phyloP scores from a whole-genome alignment of 2,113 vertebrate species.

The Scatophagus argus region DNA sequence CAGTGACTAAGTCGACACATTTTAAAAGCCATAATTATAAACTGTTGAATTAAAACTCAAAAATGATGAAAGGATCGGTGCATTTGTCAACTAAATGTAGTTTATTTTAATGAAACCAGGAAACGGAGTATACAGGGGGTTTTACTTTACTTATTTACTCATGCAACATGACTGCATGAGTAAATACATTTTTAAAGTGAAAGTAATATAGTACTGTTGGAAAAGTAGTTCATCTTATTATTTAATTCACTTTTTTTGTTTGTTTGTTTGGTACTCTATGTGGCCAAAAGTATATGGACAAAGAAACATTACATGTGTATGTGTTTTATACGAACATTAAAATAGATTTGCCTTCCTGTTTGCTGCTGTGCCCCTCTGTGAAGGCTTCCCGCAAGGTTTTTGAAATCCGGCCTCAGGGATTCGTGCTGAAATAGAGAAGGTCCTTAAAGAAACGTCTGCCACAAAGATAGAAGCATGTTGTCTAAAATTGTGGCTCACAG shows the following conservation, averaged over 20 bases:
- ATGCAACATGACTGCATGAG: not conserved
- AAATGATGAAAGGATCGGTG: not conserved
- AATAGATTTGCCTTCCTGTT: not conserved
- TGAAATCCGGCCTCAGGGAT: no score
- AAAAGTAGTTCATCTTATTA: no score
- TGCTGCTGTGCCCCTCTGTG: not conserved
- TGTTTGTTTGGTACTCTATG: no score
- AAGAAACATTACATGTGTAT: not conserved
- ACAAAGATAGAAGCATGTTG: not conserved
- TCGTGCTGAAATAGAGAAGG: not conserved
- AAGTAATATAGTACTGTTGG: no score
- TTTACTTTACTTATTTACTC: no score
- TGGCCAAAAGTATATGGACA: not conserved
- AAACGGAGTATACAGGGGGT: no score
- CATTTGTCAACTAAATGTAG: not conserved
- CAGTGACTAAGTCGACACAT: not conserved
- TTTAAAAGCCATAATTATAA: not conserved
- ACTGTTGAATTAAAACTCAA: not conserved
- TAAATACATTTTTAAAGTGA: not conserved
- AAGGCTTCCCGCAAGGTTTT: not conserved
- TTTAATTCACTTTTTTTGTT: no score
- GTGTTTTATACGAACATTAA: not conserved
- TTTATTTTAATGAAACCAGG: not conserved
- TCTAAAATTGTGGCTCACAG: not conserved
- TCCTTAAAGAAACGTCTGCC: not conserved